A percentile compares a stretch with the other conserved stretches of the same genome.
phyloP scores from a whole-genome alignment of 1,140 invertebrate genomes.

The Tetraneura akinire region DNA sequence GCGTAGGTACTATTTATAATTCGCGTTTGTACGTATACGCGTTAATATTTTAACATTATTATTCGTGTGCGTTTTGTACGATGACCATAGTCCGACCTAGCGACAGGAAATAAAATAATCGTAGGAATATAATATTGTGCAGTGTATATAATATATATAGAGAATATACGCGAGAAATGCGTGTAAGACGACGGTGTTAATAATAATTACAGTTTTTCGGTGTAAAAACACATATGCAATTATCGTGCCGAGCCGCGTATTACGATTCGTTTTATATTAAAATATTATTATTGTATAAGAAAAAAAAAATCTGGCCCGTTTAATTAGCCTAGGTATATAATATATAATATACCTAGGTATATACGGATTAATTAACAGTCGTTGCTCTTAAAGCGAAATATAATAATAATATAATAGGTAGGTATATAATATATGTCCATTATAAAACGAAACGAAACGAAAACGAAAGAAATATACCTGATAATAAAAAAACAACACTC shows the following conservation, averaged over 20 bases:
- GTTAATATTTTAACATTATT: neutral
- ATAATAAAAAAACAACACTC: constrained; percentile 5
- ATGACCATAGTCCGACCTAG: too few species aligned
- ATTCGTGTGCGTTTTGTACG: neutral
- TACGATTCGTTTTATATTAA: neutral
- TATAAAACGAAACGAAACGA: constrained; percentile 19
- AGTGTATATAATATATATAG: too few species aligned
- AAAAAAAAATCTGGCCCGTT: too few species aligned
- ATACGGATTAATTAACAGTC: constrained; percentile 44
- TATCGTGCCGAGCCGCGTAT: neutral
- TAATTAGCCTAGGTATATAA: neutral
- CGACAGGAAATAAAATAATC: too few species aligned
- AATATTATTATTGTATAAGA: neutral
- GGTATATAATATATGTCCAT: constrained; percentile 1
- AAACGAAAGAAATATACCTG: too few species aligned
- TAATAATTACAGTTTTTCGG: constrained; percentile 19
- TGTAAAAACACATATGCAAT: constrained; percentile 31
- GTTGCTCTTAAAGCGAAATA: neutral
- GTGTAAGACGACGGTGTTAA: neutral
- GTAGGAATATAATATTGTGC: too few species aligned
- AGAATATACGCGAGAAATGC: neutral
- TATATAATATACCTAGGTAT: too few species aligned
- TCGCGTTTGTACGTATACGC: too few species aligned
- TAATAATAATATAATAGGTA: too few species aligned
- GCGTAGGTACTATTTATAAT: neutral